These are phyloP conservation scores for Acipenser transmontanus DNA, from an alignment of 2,797 vertebrate species.

Conservation along the genomic window DNA sequence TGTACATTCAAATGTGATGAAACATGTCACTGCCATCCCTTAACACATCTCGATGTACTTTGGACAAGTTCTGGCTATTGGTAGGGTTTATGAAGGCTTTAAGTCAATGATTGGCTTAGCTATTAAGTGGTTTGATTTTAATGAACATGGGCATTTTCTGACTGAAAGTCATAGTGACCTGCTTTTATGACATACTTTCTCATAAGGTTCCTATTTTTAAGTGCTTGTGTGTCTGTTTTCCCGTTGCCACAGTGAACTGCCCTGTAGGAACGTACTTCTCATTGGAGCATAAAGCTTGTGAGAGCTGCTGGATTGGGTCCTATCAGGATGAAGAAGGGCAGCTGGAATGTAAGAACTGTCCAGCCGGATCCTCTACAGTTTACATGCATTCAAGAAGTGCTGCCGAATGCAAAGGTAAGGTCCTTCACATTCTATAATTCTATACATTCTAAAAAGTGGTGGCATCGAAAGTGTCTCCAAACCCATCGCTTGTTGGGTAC, in stretches of 20 bases:
- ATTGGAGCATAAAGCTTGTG: constrained; percentile 77
- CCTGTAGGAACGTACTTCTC: constrained; percentile 91
- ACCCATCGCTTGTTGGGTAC: too few relatives aligned
- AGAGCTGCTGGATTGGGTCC: constrained; percentile 87
- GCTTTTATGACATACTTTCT: too few relatives aligned
- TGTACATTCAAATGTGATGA: too few relatives aligned
- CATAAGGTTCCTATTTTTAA: neutral
- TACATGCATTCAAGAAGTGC: constrained; percentile 86
- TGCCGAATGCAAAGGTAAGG: constrained; percentile 84
- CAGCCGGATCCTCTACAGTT: constrained; percentile 75
- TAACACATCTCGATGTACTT: too few relatives aligned
- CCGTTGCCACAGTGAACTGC: constrained; percentile 73
- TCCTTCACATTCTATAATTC: constrained; percentile 9
- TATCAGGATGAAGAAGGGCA: constrained; percentile 93
- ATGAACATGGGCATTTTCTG: too few relatives aligned
- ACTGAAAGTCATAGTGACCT: too few relatives aligned
- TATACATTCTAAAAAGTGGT: neutral
- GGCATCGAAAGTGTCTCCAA: neutral
- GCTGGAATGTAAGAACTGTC: constrained; percentile 84
- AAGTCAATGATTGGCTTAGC: too few relatives aligned
- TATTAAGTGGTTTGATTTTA: too few relatives aligned
- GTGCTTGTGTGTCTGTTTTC: constrained; percentile 16
- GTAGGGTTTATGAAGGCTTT: too few relatives aligned
- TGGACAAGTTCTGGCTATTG: too few relatives aligned
- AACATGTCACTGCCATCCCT: too few relatives aligned